Evolutionary conservation across 2,113 vertebrate genomes (phyloP).

Genomic region (Sceloporus undulatus): DNA sequence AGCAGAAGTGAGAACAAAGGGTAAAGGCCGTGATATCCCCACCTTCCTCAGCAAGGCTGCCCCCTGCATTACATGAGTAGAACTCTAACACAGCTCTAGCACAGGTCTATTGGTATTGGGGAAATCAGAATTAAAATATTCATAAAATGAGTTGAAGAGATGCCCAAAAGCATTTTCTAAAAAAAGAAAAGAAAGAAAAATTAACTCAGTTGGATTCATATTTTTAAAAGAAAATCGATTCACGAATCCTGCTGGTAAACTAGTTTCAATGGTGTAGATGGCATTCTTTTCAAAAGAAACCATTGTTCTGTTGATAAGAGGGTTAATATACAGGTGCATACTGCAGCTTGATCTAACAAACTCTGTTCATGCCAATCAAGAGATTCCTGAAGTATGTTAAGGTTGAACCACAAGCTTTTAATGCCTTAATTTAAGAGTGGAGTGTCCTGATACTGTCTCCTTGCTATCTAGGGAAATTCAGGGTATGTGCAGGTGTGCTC

Average conservation of each 20-base stretch:
- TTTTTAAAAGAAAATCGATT: background rate
- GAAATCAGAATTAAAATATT: background rate
- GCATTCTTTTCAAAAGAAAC: slow-evolving; percentile 1
- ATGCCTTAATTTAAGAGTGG: slow-evolving; percentile 41
- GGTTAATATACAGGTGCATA: slow-evolving; percentile 10
- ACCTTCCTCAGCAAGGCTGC: background rate
- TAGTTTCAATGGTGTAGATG: background rate
- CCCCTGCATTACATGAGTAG: background rate
- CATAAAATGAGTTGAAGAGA: background rate
- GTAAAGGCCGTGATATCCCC: background rate
- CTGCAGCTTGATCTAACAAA: slow-evolving; percentile 25
- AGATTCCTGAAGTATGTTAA: background rate
- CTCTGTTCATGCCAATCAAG: slow-evolving; percentile 29
- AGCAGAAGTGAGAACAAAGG: background rate
- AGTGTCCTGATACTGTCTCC: slow-evolving; percentile 22
- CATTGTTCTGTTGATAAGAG: slow-evolving; percentile 26
- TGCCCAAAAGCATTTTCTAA: background rate
- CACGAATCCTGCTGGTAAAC: background rate
- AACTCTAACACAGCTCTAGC: too few relatives aligned
- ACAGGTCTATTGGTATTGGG: too few relatives aligned
- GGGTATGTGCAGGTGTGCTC: slow-evolving; percentile 50
- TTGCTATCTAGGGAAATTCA: slow-evolving; percentile 30
- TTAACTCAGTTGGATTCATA: background rate
- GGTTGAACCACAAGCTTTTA: slow-evolving; percentile 34
- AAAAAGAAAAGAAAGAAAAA: background rate